Evolutionary conservation across 2,888 invertebrate species (phyloP), one percentile per base, ranked within the genome.

Genomic region (Sympetrum striolatum): DNA sequence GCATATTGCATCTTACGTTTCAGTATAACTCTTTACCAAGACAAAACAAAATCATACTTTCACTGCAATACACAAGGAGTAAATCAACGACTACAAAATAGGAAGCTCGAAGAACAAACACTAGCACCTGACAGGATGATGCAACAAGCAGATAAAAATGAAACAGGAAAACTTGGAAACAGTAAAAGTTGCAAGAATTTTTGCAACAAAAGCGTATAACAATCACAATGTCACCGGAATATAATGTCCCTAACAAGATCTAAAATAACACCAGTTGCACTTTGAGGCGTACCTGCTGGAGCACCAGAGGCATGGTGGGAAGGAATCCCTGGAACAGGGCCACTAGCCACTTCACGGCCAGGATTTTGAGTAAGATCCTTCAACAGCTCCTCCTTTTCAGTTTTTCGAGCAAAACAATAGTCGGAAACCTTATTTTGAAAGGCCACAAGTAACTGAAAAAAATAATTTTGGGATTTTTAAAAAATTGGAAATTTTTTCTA

Each of bases 391-490:
- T 99, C 99, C 94, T 99, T 99, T 94, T 99, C 99, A 0, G 99
- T 99, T 95, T 98, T 98, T 58, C 99, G 97, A 73, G 99, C 99
- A 94, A 99, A 99, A 94, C 98, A 98, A 94, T 98, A 99, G 95
- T 99, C 99, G 12, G 97, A 97, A 91, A 99, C 98, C 95, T 99
- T 99, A 94, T 98, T 98, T 95, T 99, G 99, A 95, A 99, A 98
- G 91, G 97, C 97, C 31, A 99, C 96, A 93, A 99, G 95, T 93
- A 99, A 94, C 95, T 98, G 95, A 90, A 93, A 93, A 60, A 92
- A 91, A 91, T 90, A 31, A 73, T 22, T 64, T 22, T 86, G 48
- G 44, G 90, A 44, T 18, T 53, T 15, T 2, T 18, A 53, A 3
- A 53, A 53, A 53, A 53, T 5, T 18, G 53, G 18, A 18, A 53